A percentile compares a stretch with the other conserved stretches of the same genome.
Evolutionary conservation across 2,797 vertebrate species (phyloP).

Genomic region (Siniperca scherzeri): DNA sequence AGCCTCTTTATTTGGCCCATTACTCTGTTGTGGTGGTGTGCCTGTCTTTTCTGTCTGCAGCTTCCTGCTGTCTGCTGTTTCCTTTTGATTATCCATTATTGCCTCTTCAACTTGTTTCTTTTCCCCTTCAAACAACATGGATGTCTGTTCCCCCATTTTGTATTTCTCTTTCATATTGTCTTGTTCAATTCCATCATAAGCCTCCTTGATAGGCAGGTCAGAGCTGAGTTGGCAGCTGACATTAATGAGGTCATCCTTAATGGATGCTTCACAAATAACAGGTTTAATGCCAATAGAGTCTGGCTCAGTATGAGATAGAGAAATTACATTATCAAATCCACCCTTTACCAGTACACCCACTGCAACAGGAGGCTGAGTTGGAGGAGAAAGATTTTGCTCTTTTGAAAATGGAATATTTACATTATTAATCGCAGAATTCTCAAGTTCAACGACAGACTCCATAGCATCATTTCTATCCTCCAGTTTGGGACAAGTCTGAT

Average conservation of each 20-base stretch:
- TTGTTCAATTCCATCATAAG: conserved; percentile 38
- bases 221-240: conserved; percentile 42
- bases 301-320: conserved; percentile 30
- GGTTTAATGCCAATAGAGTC: conserved; percentile 50
- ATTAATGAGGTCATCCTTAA: conserved; percentile 56
- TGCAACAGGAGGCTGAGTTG: conserved; percentile 22
- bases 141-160: conserved; percentile 36
- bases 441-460: conserved; percentile 14
- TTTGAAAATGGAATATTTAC: conserved; percentile 41
- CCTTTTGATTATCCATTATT: conserved; percentile 52
- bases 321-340: conserved; percentile 47
- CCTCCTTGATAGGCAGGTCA: conserved; percentile 23
- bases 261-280: conserved; percentile 56
- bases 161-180: conserved; percentile 41
- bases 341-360: conserved; percentile 22
- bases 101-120: conserved; percentile 43
- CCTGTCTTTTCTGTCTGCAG: conserved; percentile 49
- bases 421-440: conserved; percentile 17
- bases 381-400: conserved; percentile 22
- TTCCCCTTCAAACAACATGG: conserved; percentile 30
- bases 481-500: conserved; percentile 19
- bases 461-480: conserved; percentile 32
- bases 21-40: conserved; percentile 44
- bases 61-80: conserved; percentile 55
- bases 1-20: conserved; percentile 62